phyloP scores from a whole-genome alignment of 1,140 invertebrate species.

The Kradibia gibbosae region DNA sequence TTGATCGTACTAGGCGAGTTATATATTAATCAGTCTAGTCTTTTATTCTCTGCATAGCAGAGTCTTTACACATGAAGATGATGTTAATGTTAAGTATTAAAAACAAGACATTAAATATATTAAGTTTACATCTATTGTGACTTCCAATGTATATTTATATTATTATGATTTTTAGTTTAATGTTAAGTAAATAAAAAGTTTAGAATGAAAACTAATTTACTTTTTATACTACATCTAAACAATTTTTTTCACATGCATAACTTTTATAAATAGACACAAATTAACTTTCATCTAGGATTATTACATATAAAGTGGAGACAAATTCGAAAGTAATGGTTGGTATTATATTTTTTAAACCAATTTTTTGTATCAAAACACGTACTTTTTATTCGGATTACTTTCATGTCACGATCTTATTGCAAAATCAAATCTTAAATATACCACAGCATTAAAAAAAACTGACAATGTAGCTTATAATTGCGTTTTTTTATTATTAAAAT shows the following conservation, averaged over 20 bases:
- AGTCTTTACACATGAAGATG: constrained; percentile 43
- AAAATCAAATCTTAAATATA: no score
- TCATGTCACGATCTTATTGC: no score
- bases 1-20: constrained; percentile 22
- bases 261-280: neutral
- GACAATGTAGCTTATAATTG: no score
- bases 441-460: no score
- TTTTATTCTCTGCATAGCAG: constrained; percentile 44
- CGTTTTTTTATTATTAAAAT: no score
- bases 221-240: constrained; percentile 3
- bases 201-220: constrained; percentile 41
- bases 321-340: no score
- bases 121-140: constrained; percentile 60
- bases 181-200: constrained; percentile 60
- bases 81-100: constrained; percentile 33
- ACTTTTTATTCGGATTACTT: no score
- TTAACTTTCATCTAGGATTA: neutral
- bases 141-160: constrained; percentile 57
- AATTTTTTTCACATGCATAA: neutral
- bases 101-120: constrained; percentile 49
- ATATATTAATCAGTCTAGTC: constrained; percentile 47
- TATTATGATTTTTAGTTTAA: constrained; percentile 60
- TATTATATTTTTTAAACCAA: no score
- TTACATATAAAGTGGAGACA: no score
- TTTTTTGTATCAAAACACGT: no score